Base-by-base conservation (phyloP, 2,113 vertebrate genomes). In the Sinocyclocheilus grahami region DNA sequence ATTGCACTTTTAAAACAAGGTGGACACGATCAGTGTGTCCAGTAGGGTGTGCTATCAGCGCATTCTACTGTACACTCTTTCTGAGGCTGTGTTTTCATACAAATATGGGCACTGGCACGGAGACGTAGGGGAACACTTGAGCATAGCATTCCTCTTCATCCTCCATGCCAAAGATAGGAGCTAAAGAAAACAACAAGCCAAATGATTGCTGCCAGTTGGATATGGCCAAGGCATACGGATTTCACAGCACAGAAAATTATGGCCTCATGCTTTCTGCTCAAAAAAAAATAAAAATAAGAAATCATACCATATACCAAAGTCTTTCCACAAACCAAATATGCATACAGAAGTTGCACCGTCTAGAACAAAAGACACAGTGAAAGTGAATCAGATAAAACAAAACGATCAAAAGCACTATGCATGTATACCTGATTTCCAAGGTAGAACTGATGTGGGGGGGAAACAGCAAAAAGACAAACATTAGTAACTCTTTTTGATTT, bases 401-500 rank as follows among this genome's bases (percentile, higher is more conserved):
- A 89, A 51, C 22, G 91, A 39, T 86, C 74, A 86, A 51, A 77
- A 78, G 88, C 33, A 84, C 65, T 55, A 65, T 87, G 85, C 69
- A 90, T 94, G 95, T 96, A 95, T 99, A 99, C 98, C 98, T 99
- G 98, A 95, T 99, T 99, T 99, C 98, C 98, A 94, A 99, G 97
- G 97, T 99, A 99, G 96, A 99, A 99, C 98, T 99, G 96, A 96
- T 95, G 94, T 95, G 92, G 94, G 93, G 94, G 95, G 95, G 94
- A 93, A 93, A 95, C 94, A 96, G 91, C 94, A 95, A 91, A 96
- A 87, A 84, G 6, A 90, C 90, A 92, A 97, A 86, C 90, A 93
- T 97, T 96, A 96, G 94, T 71, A 82, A 18, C 30, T 51, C 3
- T 22, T 60, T 60, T 60, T 60, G 55, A 0, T 27, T 55, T 51